Percentiles rank a stretch among this genome's conserved stretches.
Conservation (phyloP, 2,888 invertebrate species). For the Odontothrips loti region DNA sequence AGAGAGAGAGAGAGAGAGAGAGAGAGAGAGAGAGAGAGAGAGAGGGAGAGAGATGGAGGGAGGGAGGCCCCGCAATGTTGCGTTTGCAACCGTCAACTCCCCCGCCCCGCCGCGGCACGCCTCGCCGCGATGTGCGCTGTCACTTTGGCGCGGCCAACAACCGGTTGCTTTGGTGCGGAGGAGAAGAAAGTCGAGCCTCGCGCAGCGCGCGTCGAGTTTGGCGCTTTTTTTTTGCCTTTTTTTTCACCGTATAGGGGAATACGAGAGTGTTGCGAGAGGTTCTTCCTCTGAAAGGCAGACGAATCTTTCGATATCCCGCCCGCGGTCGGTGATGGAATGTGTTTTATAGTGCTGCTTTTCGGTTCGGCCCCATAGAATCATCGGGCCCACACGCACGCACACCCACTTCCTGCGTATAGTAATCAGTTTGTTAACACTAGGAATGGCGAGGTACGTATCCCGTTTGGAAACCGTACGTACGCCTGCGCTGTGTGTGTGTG, state of each 20-base stretch:
- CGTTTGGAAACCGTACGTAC: slow-evolving; percentile 15
- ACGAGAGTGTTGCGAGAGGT: too few relatives aligned
- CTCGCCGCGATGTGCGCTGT: background rate
- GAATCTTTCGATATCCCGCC: too few relatives aligned
- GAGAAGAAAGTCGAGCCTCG: too few relatives aligned
- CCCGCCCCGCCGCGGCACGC: background rate
- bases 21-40: slow-evolving; percentile 3
- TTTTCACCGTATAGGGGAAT: background rate
- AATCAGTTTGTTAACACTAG: slow-evolving; percentile 26
- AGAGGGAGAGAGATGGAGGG: background rate
- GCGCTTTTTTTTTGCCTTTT: background rate
- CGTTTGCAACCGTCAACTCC: slow-evolving; percentile 20
- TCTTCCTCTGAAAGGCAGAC: too few relatives aligned
- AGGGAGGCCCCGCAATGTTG: background rate
- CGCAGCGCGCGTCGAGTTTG: background rate
- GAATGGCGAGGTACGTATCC: background rate
- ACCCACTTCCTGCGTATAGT: background rate
- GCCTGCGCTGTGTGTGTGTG: background rate
- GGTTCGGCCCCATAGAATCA: background rate
- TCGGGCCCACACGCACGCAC: background rate
- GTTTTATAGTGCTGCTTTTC: too few relatives aligned
- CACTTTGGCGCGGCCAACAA: background rate
- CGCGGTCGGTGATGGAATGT: too few relatives aligned
- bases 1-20: slow-evolving; percentile 1
- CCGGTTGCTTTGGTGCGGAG: too few relatives aligned